phyloP scores from a whole-genome alignment of 2,888 invertebrate species.

The Fissipunctia ypsillon region DNA sequence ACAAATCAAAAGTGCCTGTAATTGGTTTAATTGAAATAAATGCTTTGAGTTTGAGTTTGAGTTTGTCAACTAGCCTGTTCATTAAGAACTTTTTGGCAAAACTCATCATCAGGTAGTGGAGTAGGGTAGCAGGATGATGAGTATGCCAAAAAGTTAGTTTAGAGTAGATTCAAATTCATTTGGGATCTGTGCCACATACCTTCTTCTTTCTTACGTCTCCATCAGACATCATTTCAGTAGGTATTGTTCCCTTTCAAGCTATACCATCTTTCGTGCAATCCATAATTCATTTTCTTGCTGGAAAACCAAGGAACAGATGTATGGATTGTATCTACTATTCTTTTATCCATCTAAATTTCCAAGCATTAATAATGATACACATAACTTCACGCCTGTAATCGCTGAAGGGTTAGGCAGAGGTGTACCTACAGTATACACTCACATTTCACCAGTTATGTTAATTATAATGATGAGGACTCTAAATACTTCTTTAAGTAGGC shows the following conservation, averaged over 20 bases:
- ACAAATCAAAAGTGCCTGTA: too few species aligned
- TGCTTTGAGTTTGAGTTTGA: too few species aligned
- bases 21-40: too few species aligned
- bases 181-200: not conserved
- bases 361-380: not conserved
- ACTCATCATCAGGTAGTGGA: not conserved
- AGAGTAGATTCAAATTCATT: not conserved
- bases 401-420: too few species aligned
- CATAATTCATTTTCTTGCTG: not conserved
- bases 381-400: too few species aligned
- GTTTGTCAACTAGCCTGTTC: not conserved
- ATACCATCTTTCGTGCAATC: not conserved
- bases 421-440: too few species aligned
- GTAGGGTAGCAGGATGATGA: not conserved
- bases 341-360: not conserved
- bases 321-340: not conserved
- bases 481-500: not conserved
- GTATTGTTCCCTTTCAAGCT: not conserved
- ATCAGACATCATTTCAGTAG: not conserved
- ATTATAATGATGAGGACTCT: not conserved
- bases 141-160: not conserved
- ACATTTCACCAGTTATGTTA: too few species aligned
- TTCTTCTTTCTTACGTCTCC: not conserved
- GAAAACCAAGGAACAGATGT: not conserved
- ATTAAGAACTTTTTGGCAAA: not conserved